Evolutionary conservation across 2,797 vertebrate genomes (phyloP), one percentile per base, ranked within the genome.

Genomic region (Sphenopsis melanotis): DNA sequence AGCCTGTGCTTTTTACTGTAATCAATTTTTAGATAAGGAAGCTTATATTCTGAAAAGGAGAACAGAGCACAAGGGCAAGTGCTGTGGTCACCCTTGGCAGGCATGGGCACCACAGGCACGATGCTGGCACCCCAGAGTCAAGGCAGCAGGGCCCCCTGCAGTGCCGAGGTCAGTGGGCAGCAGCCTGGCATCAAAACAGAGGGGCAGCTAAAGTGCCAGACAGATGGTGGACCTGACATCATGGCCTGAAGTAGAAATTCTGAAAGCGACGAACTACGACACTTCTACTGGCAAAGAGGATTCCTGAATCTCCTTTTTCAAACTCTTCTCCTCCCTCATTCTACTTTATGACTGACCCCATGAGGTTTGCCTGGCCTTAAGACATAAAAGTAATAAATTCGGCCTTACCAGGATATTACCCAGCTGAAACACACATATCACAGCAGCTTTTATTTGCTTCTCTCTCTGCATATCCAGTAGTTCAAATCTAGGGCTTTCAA

Each of bases 161-260:
- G 0, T 17, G 60, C 34, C 0, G 0, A 24, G 14, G 30, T 59
- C 60, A 15, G 15, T 0, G 12, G 16, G 37, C 22, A 5, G 15
- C 42, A 61, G 68, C 50, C 59, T 60, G 46, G 50, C 77, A 57
- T 39, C 30, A 20, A 7, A 49, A 29, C 19, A 52, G 52, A 32
- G 36, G 36, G 55, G 34, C 27, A 41, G 39, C 15, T 21, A 15
- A 50, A 18, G 17, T 10, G n/a, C 49, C 61, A 77, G 41, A 10
- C 5, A 59, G 21, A 26, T 12, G 52, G 34, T 12, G 15, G 30
- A 42, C 12, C 9, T 26, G 46, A 20, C 42, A 72, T 56, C 37
- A 23, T 5, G 8, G 16, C 20, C 47, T 36, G 56, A 75, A 26
- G 0, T 3, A 47, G 21, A 50, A 55, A 46, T 41, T 64, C 42